A percentile compares a stretch with the other conserved stretches of the same genome.
Evolutionary conservation across 2,888 invertebrate genomes (phyloP).

Genomic region (Spisula subtruncata): DNA sequence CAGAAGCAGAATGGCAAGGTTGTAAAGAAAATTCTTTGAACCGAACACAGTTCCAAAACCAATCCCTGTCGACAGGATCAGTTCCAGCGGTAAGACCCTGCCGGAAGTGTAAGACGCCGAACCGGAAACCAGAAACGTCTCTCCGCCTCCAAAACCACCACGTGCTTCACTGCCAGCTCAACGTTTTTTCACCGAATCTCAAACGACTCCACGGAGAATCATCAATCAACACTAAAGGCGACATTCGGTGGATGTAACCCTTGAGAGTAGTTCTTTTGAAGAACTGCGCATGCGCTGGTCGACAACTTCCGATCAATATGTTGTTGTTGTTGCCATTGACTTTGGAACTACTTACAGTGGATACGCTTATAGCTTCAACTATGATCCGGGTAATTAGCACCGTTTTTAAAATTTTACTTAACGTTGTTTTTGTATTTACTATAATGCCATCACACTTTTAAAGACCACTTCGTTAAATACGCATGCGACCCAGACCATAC

Average conservation of each 20-base stretch:
- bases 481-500: too few species aligned
- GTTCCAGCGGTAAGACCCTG: too few species aligned
- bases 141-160: background rate
- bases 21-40: conserved; percentile 61
- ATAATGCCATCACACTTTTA: too few species aligned
- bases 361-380: conserved; percentile 89
- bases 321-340: conserved; percentile 90
- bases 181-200: conserved; percentile 51
- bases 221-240: conserved; percentile 36
- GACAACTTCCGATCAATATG: conserved; percentile 77
- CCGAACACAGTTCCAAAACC: conserved; percentile 50
- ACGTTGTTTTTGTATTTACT: too few species aligned
- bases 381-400: conserved; percentile 86
- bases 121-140: background rate
- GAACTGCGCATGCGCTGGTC: conserved; percentile 38
- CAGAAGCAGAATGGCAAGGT: conserved; percentile 52
- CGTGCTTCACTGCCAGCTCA: background rate
- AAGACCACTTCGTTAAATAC: too few species aligned
- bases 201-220: conserved; percentile 24
- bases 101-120: background rate
- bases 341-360: conserved; percentile 90
- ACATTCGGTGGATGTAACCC: conserved; percentile 50
- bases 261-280: conserved; percentile 41
- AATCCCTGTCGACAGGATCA: conserved; percentile 3
- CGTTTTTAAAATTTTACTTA: too few species aligned